Evolutionary conservation across 1,140 invertebrate genomes (phyloP), one percentile per base, ranked within the genome.

Genomic region (Spodoptera frugiperda): DNA sequence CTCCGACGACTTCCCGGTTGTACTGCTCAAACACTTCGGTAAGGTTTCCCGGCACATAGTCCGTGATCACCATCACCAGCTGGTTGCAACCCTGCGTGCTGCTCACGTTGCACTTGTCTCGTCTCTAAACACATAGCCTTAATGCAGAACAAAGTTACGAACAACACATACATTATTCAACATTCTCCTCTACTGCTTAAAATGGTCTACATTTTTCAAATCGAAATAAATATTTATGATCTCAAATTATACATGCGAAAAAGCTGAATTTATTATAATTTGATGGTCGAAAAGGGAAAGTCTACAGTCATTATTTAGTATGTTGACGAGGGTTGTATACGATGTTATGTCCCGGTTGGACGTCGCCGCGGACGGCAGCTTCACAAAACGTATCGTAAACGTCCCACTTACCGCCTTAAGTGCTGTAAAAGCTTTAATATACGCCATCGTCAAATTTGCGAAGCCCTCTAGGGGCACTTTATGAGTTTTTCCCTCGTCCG

Each of bases 61-160:
- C 99, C 0, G 99, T 99, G 55, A 99, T 96, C n/a, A 99, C 92
- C 98, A 99, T 99, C 54, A 99, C 99, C 9, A 98, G 96, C 94
- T 99, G 98, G 94, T 99, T 99, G 87, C 99, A 99, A 11, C 96
- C 95, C 74, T 95, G 95, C 11, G 94, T 93, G 70, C 94, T 95
- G 67, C 93, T 94, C 67, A 94, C 95, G 77, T 96, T 97, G 55
- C 95, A 95, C 2, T 87, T 74, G 6, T 75, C 68, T 67, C 89
- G 79, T 82, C 81, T 89, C 89, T 91, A 79, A 74, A 88, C 4
- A 21, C 9, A 70, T n/a, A 55, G 5, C 33, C 14, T n/a, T n/a
- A n/a, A n/a, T n/a, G n/a, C n/a, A 33, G 15, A 44, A 67, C 21
- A 6, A 9, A 49, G 19, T 51, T 51, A 1, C 0, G 0, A 30